Percentiles rank a stretch among this genome's conserved stretches.
These are phyloP conservation scores for Semaprochilodus insignis DNA, from an alignment of 2,797 vertebrate genomes.

Conservation along the genomic window DNA sequence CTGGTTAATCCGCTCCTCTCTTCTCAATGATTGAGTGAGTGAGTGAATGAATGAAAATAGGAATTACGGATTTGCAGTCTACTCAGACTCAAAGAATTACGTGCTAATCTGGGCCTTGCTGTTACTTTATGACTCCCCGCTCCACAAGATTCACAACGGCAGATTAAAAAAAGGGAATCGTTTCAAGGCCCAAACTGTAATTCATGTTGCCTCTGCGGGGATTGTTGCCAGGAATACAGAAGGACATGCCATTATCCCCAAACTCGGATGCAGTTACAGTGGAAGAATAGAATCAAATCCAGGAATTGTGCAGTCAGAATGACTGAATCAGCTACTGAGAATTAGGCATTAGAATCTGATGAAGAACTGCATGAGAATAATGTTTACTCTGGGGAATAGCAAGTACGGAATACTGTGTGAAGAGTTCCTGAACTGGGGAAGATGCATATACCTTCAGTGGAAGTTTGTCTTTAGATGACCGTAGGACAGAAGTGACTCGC, in stretches of 20 bases:
- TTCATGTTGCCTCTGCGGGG: not conserved
- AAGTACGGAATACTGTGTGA: no score
- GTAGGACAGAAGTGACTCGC: no score
- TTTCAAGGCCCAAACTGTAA: not conserved
- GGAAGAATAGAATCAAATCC: not conserved
- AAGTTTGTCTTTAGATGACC: no score
- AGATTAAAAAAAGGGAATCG: not conserved
- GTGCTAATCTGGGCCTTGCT: conserved; percentile 68
- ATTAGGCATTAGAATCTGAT: not conserved
- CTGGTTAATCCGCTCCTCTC: not conserved
- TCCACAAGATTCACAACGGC: conserved; percentile 29
- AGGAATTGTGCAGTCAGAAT: not conserved
- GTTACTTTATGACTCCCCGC: conserved; percentile 56
- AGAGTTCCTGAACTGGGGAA: no score
- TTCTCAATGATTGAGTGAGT: not conserved
- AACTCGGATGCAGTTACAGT: not conserved
- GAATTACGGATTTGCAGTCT: conserved; percentile 76
- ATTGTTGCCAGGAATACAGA: not conserved
- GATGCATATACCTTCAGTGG: no score
- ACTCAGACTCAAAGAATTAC: conserved; percentile 67
- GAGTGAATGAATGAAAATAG: conserved; percentile 66
- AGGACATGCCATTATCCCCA: not conserved
- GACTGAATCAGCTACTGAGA: not conserved
- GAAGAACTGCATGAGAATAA: not conserved
- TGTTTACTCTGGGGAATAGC: not conserved